Base-by-base conservation (phyloP, 2,113 vertebrate genomes). In the Furnarius figulus region DNA sequence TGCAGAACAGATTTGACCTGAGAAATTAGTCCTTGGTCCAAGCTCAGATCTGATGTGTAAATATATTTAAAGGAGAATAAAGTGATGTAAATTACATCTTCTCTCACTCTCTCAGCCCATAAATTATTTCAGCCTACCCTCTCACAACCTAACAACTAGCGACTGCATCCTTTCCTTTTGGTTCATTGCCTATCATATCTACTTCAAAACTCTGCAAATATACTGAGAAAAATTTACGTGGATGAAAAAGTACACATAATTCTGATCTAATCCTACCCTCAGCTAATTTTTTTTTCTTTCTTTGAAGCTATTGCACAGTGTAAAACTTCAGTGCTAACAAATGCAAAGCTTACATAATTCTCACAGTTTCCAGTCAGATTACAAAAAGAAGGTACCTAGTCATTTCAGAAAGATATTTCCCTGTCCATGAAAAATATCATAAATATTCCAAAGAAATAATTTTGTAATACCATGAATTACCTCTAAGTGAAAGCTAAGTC, bases 81-180 rank as follows among this genome's bases (percentile, higher is more conserved):
- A 88, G 35, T 31, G 14, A 88, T 88, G 14, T 58, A 92, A 96
- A 71, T 59, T 82, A 20, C 31, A 90, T 37, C 35, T 93, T 94
- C 49, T 76, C 68, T 87, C 84, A 79, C 40, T 40, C 61, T 94
- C 65, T 83, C 82, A 78, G 31, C 55, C 79, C 87, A 90, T 84
- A 93, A 91, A 93, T 91, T 90, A 91, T 53, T 33, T 18, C 66
- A 90, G 52, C 74, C 78, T 86, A 88, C 44, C 70, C 62, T 77
- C 72, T 78, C 71, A 93, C 39, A 84, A 79, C 39, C 46, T 81
- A 87, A 91, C 39, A 81, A 40, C 49, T 77, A 87, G 66, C 78
- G 77, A 31, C n/a, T 72, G 49, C 62, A 76, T 30, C 66, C 10
- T 93, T 37, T n/a, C 7, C 11, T 94, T 95, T 56, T 74, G 44